Conservation (phyloP, 1,140 invertebrate species). For the Scaptomyza hsui region DNA sequence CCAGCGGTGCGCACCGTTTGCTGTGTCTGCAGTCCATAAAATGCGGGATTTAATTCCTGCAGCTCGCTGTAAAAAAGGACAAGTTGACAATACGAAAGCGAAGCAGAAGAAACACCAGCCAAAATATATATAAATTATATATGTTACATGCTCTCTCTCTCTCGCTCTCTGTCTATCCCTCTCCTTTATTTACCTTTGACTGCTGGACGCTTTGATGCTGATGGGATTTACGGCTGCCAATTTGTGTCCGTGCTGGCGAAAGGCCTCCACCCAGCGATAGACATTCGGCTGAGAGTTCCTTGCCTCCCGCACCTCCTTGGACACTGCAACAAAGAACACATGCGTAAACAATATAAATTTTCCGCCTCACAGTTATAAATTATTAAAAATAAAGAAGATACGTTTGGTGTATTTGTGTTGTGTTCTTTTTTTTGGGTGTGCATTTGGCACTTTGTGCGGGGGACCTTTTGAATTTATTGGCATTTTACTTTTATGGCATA, state of each 20-base stretch:
- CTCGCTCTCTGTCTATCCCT: neutral
- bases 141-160: conserved; percentile 40
- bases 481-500: conserved; percentile 77
- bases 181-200: conserved; percentile 80
- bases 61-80: conserved; percentile 49
- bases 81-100: conserved; percentile 55
- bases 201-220: conserved; percentile 83
- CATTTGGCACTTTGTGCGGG: conserved; percentile 36
- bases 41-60: conserved; percentile 80
- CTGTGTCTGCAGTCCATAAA: conserved; percentile 79
- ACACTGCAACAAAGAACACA: conserved; percentile 68
- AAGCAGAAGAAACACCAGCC: conserved; percentile 21
- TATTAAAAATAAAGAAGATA: conserved; percentile 71
- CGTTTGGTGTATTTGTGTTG: conserved; percentile 14
- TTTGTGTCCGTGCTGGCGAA: conserved; percentile 85
- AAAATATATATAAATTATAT: conserved; percentile 57
- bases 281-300: conserved; percentile 77
- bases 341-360: conserved; percentile 80
- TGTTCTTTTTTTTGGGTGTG: neutral
- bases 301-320: conserved; percentile 66
- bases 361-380: conserved; percentile 70
- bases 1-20: conserved; percentile 74
- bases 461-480: conserved; percentile 76
- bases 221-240: conserved; percentile 85
- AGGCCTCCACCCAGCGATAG: conserved; percentile 85